Base-by-base conservation (phyloP, 53 echinoderm and acorn worm genomes). In the Actinopyga echinites region DNA sequence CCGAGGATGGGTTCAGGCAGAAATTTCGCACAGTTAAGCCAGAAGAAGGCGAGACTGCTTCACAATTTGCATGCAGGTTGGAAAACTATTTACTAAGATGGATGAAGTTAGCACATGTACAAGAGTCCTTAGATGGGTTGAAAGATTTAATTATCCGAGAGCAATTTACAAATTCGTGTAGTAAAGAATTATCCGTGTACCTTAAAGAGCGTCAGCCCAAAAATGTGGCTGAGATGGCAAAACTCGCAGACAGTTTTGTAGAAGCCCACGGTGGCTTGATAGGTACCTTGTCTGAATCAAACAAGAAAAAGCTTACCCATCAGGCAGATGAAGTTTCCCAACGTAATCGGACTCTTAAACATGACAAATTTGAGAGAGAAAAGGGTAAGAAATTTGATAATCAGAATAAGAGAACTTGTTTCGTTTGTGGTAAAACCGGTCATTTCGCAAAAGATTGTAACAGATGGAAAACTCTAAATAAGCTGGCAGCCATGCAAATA, bases 1-100 rank as follows among this genome's bases (percentile, higher is more conserved):
- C 85, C 1, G 84, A 81, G 22, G 77, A 92, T 42, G 93, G 87
- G 24, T 92, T 89, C 56, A 79, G 89, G 43, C 29, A 80, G 23
- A 92, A 89, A 61, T 83, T 86, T 45, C 71, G 90, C 53, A 77
- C 82, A 49, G 20, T 74, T 53, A 83, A 79, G 35, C 83, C 80
- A 17, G 60, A 83, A 11, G 45, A 60, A 26, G 79, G 74, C 8
- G 93, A 89, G 57, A 87, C 73, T 37, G 86, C 57, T 57, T 56
- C 69, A 3, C 88, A 92, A 55, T 86, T 82, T 78, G 83, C 60
- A 21, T 56, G 64, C 21, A 74, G 89, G 9, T 63, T 86, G 25
- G 30, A 84, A 13, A 83, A 83, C 5, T 86, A 83, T 64, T 59
- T 89, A 20, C 56, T 65, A 22, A 30, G 87, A 17, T 93, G 89